Evolutionary conservation across 2,888 invertebrate species (phyloP).

Genomic region (Thereva unica): DNA sequence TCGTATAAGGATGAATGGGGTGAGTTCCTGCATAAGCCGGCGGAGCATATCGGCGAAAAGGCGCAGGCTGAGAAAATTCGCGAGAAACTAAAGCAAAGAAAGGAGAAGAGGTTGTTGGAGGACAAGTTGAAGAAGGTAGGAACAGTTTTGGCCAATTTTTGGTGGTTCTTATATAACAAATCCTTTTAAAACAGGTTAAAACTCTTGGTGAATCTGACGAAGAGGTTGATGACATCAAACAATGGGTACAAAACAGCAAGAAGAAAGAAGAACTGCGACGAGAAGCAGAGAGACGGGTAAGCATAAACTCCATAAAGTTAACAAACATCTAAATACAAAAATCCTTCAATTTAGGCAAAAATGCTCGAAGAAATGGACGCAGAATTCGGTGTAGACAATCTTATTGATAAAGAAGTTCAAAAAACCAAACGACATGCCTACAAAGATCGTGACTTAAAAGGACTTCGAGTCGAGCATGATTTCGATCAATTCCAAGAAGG

Average conservation of each 20-base stretch:
- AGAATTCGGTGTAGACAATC: slow-evolving; percentile 86
- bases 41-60: slow-evolving; percentile 73
- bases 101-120: slow-evolving; percentile 80
- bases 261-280: slow-evolving; percentile 76
- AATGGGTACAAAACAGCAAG: slow-evolving; percentile 85
- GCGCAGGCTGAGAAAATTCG: slow-evolving; percentile 79
- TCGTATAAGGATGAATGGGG: slow-evolving; percentile 73
- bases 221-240: slow-evolving; percentile 72
- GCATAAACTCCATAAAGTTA: background rate
- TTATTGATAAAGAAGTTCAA: slow-evolving; percentile 78
- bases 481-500: slow-evolving; percentile 74
- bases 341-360: slow-evolving; percentile 72
- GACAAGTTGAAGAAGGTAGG: slow-evolving; percentile 58
- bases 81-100: slow-evolving; percentile 74
- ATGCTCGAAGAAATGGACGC: slow-evolving; percentile 93
- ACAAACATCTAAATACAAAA: background rate
- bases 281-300: slow-evolving; percentile 73
- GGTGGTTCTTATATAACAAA: background rate
- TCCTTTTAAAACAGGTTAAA: slow-evolving; percentile 49
- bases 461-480: slow-evolving; percentile 86
- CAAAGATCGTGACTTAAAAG: slow-evolving; percentile 71
- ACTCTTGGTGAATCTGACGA: slow-evolving; percentile 72
- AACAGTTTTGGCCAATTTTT: background rate
- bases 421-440: slow-evolving; percentile 67
- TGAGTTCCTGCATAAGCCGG: slow-evolving; percentile 87